These are phyloP conservation scores for Premnoplex brunnescens DNA, from an alignment of 2,797 vertebrate species.

Conservation along the genomic window DNA sequence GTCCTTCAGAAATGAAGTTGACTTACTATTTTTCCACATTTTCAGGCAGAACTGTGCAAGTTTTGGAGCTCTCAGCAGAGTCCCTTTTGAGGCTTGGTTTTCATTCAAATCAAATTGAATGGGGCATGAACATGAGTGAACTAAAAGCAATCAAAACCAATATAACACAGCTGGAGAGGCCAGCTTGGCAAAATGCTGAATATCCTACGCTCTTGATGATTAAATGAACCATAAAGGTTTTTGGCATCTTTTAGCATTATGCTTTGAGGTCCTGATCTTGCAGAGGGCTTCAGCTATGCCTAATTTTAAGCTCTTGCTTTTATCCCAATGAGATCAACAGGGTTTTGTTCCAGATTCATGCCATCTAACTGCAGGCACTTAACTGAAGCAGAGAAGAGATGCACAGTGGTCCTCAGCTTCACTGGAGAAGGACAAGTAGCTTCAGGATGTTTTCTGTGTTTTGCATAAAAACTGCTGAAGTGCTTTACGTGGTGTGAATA, in stretches of 20 bases:
- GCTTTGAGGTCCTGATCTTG: background rate
- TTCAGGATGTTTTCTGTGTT: background rate
- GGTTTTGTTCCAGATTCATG: background rate
- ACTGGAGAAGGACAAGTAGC: background rate
- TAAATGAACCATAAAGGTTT: constrained; percentile 46
- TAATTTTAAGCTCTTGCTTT: constrained; percentile 18
- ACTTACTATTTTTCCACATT: background rate
- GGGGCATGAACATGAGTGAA: background rate
- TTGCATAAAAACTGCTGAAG: background rate
- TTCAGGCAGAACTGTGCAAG: background rate
- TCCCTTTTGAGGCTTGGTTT: constrained; percentile 24
- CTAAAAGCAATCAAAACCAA: constrained; percentile 26
- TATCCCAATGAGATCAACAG: background rate
- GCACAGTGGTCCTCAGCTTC: background rate
- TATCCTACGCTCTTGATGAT: constrained; percentile 7
- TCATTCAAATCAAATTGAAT: constrained; percentile 41
- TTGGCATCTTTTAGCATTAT: background rate
- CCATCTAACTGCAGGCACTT: background rate
- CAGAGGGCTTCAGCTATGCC: background rate
- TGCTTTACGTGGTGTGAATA: background rate
- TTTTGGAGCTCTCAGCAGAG: background rate
- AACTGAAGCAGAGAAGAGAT: background rate
- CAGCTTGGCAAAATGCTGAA: constrained; percentile 37
- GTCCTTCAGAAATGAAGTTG: background rate
- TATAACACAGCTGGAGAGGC: constrained; percentile 44